Evolutionary conservation across 2,888 invertebrate species (phyloP).

Genomic region (Clistopyga incitator): DNA sequence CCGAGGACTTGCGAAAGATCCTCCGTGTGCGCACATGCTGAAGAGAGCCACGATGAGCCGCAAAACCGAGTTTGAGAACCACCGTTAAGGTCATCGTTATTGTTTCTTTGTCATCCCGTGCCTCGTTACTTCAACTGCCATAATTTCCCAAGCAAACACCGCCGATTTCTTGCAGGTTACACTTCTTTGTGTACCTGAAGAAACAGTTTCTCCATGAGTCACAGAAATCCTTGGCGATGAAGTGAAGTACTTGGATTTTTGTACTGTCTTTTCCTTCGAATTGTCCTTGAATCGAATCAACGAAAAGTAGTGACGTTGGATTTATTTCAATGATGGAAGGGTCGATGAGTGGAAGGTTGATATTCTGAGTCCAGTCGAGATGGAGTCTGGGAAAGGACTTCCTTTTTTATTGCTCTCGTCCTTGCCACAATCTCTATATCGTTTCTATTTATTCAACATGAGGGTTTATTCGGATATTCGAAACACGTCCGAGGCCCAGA

Average conservation of each 20-base stretch:
- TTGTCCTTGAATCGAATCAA: too few relatives aligned
- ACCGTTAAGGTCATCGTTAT: background rate
- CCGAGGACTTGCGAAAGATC: slow-evolving; percentile 7
- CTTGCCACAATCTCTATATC: slow-evolving; percentile 40
- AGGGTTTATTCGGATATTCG: slow-evolving; percentile 81
- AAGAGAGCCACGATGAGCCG: background rate
- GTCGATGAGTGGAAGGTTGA: too few relatives aligned
- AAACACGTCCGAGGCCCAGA: slow-evolving; percentile 77
- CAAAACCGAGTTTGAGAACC: slow-evolving; percentile 7
- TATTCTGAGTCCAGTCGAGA: slow-evolving; percentile 72
- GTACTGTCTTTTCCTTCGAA: too few relatives aligned
- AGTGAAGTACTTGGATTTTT: too few relatives aligned
- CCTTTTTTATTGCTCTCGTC: slow-evolving; percentile 19
- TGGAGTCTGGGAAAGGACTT: slow-evolving; percentile 38
- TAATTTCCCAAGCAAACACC: slow-evolving; percentile 71
- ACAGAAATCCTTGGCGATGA: too few relatives aligned
- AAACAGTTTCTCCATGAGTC: too few relatives aligned
- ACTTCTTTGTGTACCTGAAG: background rate
- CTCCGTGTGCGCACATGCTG: background rate
- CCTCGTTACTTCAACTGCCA: slow-evolving; percentile 75
- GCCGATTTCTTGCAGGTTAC: background rate
- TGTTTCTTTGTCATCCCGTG: background rate
- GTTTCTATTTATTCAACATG: slow-evolving; percentile 78
- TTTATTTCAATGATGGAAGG: too few relatives aligned
- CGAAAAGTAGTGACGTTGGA: too few relatives aligned